Evolutionary conservation across 2,888 invertebrate species (phyloP), one percentile per base, ranked within the genome.

Genomic region (Labia minor): DNA sequence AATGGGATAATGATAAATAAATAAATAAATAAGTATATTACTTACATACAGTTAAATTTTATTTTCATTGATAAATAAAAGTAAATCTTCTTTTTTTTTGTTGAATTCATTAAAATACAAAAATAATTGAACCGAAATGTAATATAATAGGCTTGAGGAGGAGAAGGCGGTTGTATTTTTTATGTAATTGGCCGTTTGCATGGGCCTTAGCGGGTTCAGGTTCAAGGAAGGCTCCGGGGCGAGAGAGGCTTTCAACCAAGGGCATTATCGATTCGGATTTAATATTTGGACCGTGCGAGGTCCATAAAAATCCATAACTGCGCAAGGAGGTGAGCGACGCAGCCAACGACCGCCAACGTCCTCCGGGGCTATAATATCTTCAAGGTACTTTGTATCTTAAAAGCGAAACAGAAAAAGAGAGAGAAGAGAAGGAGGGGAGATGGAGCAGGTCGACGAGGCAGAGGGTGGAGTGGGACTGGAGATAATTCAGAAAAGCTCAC

Each of bases 221-320:
- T 26, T 26, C 26, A 26, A 26, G 26, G 26, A 26, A 14, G 49
- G 49, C 49, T 49, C 49, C 49, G 49, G 49, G 49, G 49, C 14
- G 16, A 14, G 49, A 4, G 26, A 26, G 26, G 49, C 49, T 49
- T 49, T 49, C 49, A 49, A 49, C 49, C 49, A 49, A 49, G 49
- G 49, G 49, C 49, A 49, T 49, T 49, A 49, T 49, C 49, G 49
- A 49, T 49, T 49, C 49, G 49, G 49, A 49, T 49, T 49, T 49
- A 49, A 49, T 49, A 49, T 49, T 49, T 49, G 49, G 49, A 49
- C 49, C 49, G 49, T 49, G 49, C 49, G 49, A 49, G 49, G 49
- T 49, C 49, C 49, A 49, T 49, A 49, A 49, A 49, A 49, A 49
- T 49, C 49, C 49, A 49, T 49, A 49, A 49, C 49, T 49, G 49